phyloP scores from a whole-genome alignment of 2,888 invertebrate genomes.

The Diplazon laetatorius region DNA sequence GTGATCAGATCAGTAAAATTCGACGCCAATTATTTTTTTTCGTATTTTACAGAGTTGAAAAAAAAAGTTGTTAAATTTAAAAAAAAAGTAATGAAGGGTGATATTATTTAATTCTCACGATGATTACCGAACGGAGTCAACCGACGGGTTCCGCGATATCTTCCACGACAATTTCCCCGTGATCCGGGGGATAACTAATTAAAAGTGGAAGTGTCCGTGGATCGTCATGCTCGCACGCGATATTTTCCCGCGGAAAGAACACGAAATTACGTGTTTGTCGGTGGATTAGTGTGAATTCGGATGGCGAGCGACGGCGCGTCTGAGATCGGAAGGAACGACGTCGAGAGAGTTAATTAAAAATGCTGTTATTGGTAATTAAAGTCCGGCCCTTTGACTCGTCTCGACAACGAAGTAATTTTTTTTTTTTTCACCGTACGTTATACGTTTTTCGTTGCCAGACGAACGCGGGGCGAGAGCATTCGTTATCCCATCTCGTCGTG shows the following conservation, averaged over 20 bases:
- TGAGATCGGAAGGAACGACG: conserved; percentile 19
- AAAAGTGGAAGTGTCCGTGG: conserved; percentile 48
- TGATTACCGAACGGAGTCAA: background rate
- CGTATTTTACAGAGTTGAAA: too few species aligned
- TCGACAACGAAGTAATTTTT: conserved; percentile 24
- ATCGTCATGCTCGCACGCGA: conserved; percentile 48
- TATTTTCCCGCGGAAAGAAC: conserved; percentile 40
- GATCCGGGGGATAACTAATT: conserved; percentile 35
- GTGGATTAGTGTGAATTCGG: conserved; percentile 47
- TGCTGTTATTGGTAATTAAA: conserved; percentile 37
- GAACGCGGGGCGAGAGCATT: background rate
- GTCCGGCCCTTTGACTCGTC: conserved; percentile 11
- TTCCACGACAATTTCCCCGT: background rate
- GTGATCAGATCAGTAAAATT: too few species aligned
- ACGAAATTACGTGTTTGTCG: conserved; percentile 53
- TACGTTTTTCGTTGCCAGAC: background rate
- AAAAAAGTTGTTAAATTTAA: too few species aligned
- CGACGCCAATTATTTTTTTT: too few species aligned
- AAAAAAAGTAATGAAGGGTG: too few species aligned
- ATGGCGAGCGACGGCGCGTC: conserved; percentile 20
- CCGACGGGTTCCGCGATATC: conserved; percentile 14
- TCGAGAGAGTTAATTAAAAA: conserved; percentile 43
- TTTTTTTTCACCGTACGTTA: too few species aligned
- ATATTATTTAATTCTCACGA: too few species aligned
- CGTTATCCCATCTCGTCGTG: background rate